phyloP scores from a whole-genome alignment of 2,113 vertebrate genomes.

The Barnardius zonarius region DNA sequence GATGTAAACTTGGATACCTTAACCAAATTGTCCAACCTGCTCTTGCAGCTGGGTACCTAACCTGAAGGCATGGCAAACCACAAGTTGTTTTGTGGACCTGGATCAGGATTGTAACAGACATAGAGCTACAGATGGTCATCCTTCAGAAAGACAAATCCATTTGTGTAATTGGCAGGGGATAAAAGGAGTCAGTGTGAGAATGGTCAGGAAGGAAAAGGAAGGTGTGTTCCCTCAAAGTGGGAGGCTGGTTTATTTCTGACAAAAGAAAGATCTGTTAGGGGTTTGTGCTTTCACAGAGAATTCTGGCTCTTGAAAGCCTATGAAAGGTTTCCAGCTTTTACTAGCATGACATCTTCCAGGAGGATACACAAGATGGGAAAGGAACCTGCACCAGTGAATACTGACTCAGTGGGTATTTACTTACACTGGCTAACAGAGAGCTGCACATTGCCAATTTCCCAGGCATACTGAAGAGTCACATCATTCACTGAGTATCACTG shows the following conservation, averaged over 20 bases:
- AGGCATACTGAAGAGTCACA: not conserved
- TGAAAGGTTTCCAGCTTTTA: not conserved
- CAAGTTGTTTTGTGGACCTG: not conserved
- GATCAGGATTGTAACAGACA: not conserved
- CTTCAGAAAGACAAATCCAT: not conserved
- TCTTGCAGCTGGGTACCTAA: not conserved
- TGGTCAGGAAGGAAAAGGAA: not conserved
- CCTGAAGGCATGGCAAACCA: not conserved
- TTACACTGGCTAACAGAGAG: not conserved
- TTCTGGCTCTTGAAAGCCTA: not conserved
- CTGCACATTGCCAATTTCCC: not conserved
- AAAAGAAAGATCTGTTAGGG: not conserved
- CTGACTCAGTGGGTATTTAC: not conserved
- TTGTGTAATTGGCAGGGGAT: not conserved
- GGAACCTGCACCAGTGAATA: not conserved
- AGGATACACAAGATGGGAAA: not conserved
- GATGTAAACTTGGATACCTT: not conserved
- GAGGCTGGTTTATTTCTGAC: not conserved
- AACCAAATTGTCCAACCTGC: not conserved
- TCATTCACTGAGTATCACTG: slow-evolving; percentile 23
- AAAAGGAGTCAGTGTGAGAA: not conserved
- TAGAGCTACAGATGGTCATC: not conserved
- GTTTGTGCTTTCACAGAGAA: not conserved
- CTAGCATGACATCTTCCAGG: not conserved
- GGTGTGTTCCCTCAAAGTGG: not conserved